These are phyloP conservation scores for Macrosteles quadrilineatus DNA, from an alignment of 1,140 invertebrate genomes.

Conservation along the genomic window DNA sequence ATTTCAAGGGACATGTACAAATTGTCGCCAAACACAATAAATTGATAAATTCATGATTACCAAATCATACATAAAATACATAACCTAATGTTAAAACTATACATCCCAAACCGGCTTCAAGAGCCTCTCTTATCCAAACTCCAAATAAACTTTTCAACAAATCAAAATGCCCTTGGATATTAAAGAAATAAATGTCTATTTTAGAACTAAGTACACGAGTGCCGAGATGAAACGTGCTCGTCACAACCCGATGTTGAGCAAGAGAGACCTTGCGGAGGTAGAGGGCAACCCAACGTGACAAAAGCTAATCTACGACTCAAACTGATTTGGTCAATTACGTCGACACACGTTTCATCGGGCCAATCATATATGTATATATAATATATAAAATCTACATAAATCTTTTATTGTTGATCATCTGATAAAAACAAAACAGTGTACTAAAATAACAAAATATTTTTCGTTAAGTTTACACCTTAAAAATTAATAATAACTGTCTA, in stretches of 20 bases:
- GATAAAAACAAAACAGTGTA: background rate
- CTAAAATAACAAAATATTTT: slow-evolving; percentile 26
- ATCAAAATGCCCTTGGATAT: slow-evolving; percentile 30
- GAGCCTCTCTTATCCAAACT: slow-evolving; percentile 32
- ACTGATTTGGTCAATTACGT: no score
- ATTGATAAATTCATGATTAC: slow-evolving; percentile 37
- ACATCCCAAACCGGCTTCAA: slow-evolving; percentile 28
- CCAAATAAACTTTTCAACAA: slow-evolving; percentile 12
- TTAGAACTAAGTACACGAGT: slow-evolving; percentile 35
- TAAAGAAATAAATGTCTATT: slow-evolving; percentile 30
- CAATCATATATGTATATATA: background rate
- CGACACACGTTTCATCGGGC: background rate
- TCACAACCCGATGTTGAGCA: background rate
- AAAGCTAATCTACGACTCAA: no score
- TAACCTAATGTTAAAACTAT: slow-evolving; percentile 36
- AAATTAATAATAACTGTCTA: slow-evolving; percentile 10
- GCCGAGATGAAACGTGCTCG: slow-evolving; percentile 25
- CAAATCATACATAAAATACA: slow-evolving; percentile 27
- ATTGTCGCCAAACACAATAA: slow-evolving; percentile 39
- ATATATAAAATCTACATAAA: background rate
- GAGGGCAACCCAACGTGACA: no score
- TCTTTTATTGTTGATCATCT: slow-evolving; percentile 2
- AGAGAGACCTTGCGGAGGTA: background rate
- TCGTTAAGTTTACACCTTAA: background rate
- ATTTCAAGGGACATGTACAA: slow-evolving; percentile 37